Percentiles rank a stretch among this genome's conserved stretches.
Evolutionary conservation across 2,888 invertebrate genomes (phyloP).

Genomic region (Stratiomys singularior): DNA sequence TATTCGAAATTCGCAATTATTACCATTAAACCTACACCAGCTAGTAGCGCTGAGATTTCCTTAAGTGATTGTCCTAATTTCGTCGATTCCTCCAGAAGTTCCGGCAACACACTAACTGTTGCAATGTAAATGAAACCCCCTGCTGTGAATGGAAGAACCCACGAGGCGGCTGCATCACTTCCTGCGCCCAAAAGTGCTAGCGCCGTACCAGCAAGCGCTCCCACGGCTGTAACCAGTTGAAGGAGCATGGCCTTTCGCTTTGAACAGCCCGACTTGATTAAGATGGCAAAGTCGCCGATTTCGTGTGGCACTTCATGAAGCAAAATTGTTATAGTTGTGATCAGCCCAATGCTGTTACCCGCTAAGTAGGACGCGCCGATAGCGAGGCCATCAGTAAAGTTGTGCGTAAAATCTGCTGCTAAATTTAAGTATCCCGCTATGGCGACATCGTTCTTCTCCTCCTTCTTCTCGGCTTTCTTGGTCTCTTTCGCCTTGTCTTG

Average conservation of each 20-base stretch:
- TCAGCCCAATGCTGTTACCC: conserved; percentile 84
- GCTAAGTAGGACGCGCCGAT: conserved; percentile 98
- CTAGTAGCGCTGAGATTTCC: conserved; percentile 87
- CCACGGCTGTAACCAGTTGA: conserved; percentile 93
- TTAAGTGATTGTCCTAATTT: conserved; percentile 89
- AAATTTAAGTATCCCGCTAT: conserved; percentile 93
- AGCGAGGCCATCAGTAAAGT: conserved; percentile 98
- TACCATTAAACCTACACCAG: conserved; percentile 96
- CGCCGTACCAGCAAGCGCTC: conserved; percentile 93
- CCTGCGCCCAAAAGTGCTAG: conserved; percentile 86
- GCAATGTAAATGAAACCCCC: conserved; percentile 99
- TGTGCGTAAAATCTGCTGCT: conserved; percentile 98
- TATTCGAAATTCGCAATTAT: conserved; percentile 75
- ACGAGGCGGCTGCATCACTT: conserved; percentile 77
- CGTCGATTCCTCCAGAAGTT: conserved; percentile 89
- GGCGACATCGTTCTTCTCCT: conserved; percentile 72
- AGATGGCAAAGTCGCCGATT: conserved; percentile 99
- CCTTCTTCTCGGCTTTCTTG: conserved; percentile 56
- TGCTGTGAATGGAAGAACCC: conserved; percentile 97
- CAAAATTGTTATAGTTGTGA: conserved; percentile 95
- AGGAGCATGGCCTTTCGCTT: conserved; percentile 93
- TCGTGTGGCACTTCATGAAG: conserved; percentile 99
- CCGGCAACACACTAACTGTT: conserved; percentile 98
- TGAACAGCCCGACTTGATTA: conserved; percentile 96
- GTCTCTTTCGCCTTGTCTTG: conserved; percentile 56